Evolutionary conservation across 2,113 vertebrate species (phyloP).

Genomic region (Callipepla squamata): DNA sequence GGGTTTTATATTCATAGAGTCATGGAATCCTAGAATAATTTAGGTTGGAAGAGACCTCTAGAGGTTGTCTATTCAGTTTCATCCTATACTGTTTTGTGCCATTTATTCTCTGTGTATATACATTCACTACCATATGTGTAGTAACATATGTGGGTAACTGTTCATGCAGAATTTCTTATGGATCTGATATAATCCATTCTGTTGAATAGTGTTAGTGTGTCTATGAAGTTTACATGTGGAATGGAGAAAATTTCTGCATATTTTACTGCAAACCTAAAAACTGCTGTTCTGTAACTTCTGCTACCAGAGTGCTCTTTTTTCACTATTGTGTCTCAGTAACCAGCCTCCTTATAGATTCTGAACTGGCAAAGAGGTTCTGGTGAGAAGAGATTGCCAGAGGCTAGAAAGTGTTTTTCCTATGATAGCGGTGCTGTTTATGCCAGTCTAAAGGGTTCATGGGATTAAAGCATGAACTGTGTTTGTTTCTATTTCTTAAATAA

Average conservation of each 20-base stretch:
- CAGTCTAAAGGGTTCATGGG: neutral
- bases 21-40: neutral
- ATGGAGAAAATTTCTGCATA: neutral
- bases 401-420: neutral
- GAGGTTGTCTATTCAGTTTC: neutral
- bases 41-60: neutral
- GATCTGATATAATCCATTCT: neutral
- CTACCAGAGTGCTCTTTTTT: neutral
- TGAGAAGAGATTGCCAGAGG: neutral
- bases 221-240: neutral
- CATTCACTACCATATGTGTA: neutral
- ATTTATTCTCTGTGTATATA: neutral
- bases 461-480: neutral
- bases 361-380: neutral
- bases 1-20: neutral
- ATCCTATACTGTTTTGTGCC: neutral
- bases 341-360: neutral
- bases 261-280: neutral
- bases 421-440: neutral
- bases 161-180: neutral
- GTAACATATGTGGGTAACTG: neutral
- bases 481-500: constrained; percentile 7
- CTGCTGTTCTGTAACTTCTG: neutral
- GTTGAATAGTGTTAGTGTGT: neutral
- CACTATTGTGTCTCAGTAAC: neutral